Conservation (phyloP, 2,888 invertebrate genomes). For the Auanema freiburgensis region DNA sequence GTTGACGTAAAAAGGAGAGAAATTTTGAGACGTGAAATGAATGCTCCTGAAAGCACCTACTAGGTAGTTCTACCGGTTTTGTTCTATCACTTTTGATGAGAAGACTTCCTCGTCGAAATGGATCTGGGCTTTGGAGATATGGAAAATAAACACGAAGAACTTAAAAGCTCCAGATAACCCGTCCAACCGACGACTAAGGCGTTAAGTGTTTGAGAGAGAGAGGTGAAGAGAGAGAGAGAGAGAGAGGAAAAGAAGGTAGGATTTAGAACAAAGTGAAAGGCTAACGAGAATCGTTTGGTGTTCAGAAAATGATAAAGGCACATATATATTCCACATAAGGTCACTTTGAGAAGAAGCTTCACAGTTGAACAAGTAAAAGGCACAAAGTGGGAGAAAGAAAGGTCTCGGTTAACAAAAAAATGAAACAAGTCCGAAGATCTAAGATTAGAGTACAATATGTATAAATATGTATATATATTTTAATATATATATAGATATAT, state of each 20-base stretch:
- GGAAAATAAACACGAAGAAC: too few relatives aligned
- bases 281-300: conserved; percentile 5
- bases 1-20: neutral
- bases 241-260: neutral
- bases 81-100: conserved; percentile 19
- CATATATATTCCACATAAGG: neutral
- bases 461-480: too few relatives aligned
- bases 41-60: conserved; percentile 26
- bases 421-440: too few relatives aligned
- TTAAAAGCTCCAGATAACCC: too few relatives aligned
- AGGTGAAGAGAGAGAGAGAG: neutral
- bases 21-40: conserved; percentile 4
- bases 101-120: neutral
- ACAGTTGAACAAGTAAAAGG: conserved; percentile 6
- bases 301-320: neutral
- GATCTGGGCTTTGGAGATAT: neutral
- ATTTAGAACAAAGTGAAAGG: conserved; percentile 13
- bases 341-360: neutral
- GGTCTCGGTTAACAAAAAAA: too few relatives aligned
- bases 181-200: too few relatives aligned
- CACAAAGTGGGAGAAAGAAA: neutral
- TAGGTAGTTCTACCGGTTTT: conserved; percentile 22
- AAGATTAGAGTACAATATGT: too few relatives aligned
- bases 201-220: too few relatives aligned
- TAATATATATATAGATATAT: too few relatives aligned